A percentile compares a stretch with the other conserved stretches of the same genome.
phyloP scores from a whole-genome alignment of 2,888 invertebrate species.

The Crepidodera aurea region DNA sequence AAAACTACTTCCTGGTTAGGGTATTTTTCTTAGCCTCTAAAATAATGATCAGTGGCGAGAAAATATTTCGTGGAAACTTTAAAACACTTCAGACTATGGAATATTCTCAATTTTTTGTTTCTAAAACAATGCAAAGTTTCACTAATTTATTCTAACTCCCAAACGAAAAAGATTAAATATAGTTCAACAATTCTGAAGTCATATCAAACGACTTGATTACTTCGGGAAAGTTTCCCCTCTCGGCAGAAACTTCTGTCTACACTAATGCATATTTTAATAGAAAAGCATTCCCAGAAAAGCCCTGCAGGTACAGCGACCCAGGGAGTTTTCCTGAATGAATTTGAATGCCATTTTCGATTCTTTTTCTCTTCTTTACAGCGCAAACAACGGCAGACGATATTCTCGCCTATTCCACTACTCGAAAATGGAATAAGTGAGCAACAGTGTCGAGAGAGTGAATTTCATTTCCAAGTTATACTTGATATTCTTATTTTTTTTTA shows the following conservation, averaged over 20 bases:
- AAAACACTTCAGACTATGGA: no score
- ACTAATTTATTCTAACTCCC: conserved; percentile 21
- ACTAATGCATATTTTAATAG: conserved; percentile 36
- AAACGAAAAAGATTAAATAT: conserved; percentile 27
- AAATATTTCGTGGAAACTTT: no score
- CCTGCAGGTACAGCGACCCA: conserved; percentile 49
- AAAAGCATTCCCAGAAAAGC: conserved; percentile 27
- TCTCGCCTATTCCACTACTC: conserved; percentile 13
- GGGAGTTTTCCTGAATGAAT: conserved; percentile 52
- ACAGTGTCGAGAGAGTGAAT: conserved; percentile 22
- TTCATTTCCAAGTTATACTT: conserved; percentile 9
- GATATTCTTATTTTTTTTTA: conserved; percentile 16
- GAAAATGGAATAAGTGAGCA: conserved; percentile 32
- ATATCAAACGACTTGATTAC: conserved; percentile 27
- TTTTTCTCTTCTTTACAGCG: conserved; percentile 34
- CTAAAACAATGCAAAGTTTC: neutral
- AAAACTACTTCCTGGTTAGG: no score
- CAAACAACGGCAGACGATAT: conserved; percentile 39
- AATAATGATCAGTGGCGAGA: no score
- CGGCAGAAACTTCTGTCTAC: conserved; percentile 27
- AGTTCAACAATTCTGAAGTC: conserved; percentile 26
- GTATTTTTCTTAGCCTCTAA: no score
- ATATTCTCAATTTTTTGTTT: no score
- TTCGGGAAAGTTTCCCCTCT: conserved; percentile 27
- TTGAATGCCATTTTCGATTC: conserved; percentile 52